Conservation (phyloP, 2,797 vertebrate genomes). For the Typhlichthys subterraneus region DNA sequence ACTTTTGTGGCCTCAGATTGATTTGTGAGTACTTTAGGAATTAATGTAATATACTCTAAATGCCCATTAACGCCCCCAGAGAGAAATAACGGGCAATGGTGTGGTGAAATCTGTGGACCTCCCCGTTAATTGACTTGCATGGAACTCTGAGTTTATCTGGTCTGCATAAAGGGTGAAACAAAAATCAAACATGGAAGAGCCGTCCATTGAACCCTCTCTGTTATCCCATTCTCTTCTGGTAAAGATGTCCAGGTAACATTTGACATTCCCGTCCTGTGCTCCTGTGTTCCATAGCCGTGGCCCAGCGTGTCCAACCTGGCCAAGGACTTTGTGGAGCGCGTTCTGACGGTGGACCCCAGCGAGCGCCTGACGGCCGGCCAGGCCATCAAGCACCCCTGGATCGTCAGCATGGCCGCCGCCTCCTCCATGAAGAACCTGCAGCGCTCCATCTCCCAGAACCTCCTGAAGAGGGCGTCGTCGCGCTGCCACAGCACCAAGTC, state of each 20-base stretch:
- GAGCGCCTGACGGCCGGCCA: slow-evolving; percentile 92
- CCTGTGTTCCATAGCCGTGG: slow-evolving; percentile 86
- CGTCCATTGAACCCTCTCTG: too few species aligned
- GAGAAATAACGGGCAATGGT: too few species aligned
- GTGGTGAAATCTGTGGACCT: too few species aligned
- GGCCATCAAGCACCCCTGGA: slow-evolving; percentile 95
- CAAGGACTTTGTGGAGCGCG: slow-evolving; percentile 96
- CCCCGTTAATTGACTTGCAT: too few species aligned
- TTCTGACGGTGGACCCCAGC: slow-evolving; percentile 91
- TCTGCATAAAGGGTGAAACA: too few species aligned
- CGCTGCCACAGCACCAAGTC: slow-evolving; percentile 99
- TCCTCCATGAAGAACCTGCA: slow-evolving; percentile 99
- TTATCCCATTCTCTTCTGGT: neutral
- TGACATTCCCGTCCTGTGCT: neutral
- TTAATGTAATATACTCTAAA: too few species aligned
- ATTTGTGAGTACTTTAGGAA: too few species aligned
- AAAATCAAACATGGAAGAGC: too few species aligned
- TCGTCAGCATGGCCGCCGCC: slow-evolving; percentile 97
- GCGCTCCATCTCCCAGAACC: slow-evolving; percentile 97
- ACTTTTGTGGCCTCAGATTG: too few species aligned
- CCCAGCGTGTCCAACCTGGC: slow-evolving; percentile 97
- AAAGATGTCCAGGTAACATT: neutral
- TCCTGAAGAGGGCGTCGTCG: slow-evolving; percentile 94
- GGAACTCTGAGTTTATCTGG: too few species aligned
- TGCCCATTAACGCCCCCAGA: too few species aligned